These are phyloP conservation scores for Atrichornis clamosus DNA, from an alignment of 2,113 vertebrate genomes.

Conservation along the genomic window DNA sequence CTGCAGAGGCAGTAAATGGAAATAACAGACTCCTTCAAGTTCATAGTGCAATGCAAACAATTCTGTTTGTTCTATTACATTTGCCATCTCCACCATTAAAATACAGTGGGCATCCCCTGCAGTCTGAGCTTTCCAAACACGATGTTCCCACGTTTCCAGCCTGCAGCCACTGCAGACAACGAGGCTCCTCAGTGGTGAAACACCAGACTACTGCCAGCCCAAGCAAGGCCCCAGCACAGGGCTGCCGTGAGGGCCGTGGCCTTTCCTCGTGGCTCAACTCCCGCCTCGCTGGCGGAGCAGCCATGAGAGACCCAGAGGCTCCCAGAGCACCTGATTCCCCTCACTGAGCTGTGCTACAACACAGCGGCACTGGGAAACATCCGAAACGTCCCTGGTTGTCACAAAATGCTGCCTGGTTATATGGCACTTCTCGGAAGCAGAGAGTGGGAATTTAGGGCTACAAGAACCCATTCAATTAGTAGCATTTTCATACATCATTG, in stretches of 20 bases:
- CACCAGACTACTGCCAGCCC: neutral
- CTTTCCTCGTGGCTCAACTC: neutral
- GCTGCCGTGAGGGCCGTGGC: accelerated
- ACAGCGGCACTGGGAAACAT: neutral
- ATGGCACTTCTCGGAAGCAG: neutral
- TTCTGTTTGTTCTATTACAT: neutral
- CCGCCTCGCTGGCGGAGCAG: neutral
- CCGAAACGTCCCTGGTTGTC: neutral
- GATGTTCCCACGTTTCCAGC: neutral
- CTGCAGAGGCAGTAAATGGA: neutral
- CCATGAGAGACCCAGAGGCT: neutral
- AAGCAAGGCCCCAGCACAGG: accelerated
- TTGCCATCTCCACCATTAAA: neutral
- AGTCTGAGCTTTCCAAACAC: neutral
- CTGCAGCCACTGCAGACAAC: neutral
- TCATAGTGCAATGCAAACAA: neutral
- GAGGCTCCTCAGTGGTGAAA: neutral
- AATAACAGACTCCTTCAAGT: neutral
- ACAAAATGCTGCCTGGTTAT: neutral
- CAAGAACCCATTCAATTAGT: neutral
- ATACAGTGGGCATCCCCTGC: neutral
- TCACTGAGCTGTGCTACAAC: neutral
- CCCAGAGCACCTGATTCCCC: accelerated
- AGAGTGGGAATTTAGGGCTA: neutral
- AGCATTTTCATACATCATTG: neutral